phyloP scores from a whole-genome alignment of 2,113 vertebrate species.

The Garra rufa region DNA sequence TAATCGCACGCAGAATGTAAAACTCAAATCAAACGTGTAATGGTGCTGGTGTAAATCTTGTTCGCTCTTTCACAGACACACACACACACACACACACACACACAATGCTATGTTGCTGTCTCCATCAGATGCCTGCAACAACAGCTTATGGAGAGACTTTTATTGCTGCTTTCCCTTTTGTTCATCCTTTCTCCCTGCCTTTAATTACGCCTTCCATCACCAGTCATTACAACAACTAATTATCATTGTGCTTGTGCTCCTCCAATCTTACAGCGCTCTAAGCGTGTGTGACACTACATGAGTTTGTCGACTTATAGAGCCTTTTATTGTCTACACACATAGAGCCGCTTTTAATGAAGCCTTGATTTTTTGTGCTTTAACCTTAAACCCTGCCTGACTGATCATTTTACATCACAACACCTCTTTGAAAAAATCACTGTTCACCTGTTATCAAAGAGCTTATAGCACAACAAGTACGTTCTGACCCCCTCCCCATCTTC shows the following conservation, averaged over 20 bases:
- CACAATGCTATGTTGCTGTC: constrained; percentile 47
- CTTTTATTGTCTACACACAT: constrained; percentile 4
- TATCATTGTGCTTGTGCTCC: constrained; percentile 49
- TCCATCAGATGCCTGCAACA: constrained; percentile 63
- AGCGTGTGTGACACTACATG: neutral
- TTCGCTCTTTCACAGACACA: constrained; percentile 17
- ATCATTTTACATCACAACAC: constrained; percentile 43
- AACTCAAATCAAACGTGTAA: constrained; percentile 19
- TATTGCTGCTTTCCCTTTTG: constrained; percentile 56
- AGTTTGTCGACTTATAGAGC: neutral
- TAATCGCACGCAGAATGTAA: constrained; percentile 16
- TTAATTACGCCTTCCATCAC: constrained; percentile 70
- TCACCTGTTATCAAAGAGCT: constrained; percentile 37
- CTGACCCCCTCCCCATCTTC: constrained; percentile 36
- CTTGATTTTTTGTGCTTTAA: neutral
- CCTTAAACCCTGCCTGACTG: neutral
- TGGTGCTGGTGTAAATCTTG: constrained; percentile 13
- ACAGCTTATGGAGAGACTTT: constrained; percentile 63
- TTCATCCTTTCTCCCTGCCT: constrained; percentile 37
- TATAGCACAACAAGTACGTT: neutral
- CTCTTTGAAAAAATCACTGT: constrained; percentile 38
- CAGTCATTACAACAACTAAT: constrained; percentile 66
- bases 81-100: constrained; percentile 50
- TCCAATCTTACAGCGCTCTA: constrained; percentile 4
- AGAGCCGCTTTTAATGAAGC: neutral